A percentile compares a stretch with the other conserved stretches of the same genome.
These are phyloP conservation scores for Pogonus chalceus DNA, from an alignment of 1,140 invertebrate genomes.

Conservation along the genomic window DNA sequence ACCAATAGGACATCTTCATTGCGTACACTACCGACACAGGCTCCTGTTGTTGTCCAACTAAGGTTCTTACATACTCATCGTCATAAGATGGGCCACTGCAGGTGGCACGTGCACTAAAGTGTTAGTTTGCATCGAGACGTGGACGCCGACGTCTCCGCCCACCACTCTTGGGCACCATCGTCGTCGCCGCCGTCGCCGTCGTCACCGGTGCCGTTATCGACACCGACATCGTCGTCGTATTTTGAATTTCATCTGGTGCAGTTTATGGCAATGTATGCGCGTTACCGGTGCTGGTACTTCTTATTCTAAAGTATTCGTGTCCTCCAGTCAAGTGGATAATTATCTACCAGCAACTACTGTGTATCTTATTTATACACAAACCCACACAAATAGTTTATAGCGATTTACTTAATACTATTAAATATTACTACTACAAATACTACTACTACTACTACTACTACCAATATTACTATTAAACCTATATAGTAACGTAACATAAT, in stretches of 20 bases:
- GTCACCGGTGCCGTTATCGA: not conserved
- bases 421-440: too few relatives aligned
- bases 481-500: too few relatives aligned
- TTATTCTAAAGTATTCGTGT: constrained; percentile 1
- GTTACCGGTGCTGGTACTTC: not conserved
- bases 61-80: not conserved
- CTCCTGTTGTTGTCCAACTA: not conserved
- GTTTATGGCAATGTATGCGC: not conserved
- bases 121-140: not conserved
- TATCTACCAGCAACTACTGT: not conserved
- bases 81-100: constrained; percentile 5
- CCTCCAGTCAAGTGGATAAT: not conserved
- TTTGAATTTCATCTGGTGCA: not conserved
- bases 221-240: not conserved
- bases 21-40: not conserved
- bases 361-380: too few relatives aligned
- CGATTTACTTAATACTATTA: too few relatives aligned
- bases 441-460: not conserved
- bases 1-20: not conserved
- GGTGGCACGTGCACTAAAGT: not conserved
- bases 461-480: too few relatives aligned
- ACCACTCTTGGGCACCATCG: too few relatives aligned
- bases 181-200: not conserved
- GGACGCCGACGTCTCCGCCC: not conserved
- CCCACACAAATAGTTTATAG: too few relatives aligned